These are phyloP conservation scores for Gonatopus flavifemur DNA, from an alignment of 1,140 invertebrate genomes.

Conservation along the genomic window DNA sequence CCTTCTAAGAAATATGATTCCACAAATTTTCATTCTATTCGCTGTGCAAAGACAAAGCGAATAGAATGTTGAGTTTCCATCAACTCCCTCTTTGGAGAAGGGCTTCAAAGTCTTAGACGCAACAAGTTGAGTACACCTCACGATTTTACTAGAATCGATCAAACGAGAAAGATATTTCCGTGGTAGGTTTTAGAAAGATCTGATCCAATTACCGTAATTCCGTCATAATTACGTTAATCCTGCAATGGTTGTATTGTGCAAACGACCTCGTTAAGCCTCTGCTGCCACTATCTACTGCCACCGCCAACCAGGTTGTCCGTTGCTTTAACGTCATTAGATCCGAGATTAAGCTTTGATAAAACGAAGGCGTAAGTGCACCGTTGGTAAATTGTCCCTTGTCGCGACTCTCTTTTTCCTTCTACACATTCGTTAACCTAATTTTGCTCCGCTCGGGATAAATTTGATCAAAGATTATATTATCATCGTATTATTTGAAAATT, in stretches of 20 bases:
- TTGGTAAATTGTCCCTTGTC: constrained; percentile 2
- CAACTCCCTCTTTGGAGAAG: not conserved
- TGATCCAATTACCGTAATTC: constrained; percentile 1
- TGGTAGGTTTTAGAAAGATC: not conserved
- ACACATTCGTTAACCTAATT: too few species aligned
- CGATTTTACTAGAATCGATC: too few species aligned
- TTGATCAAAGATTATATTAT: too few species aligned
- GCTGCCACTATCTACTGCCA: too few species aligned
- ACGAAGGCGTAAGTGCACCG: constrained; percentile 13
- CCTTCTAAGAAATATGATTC: too few species aligned
- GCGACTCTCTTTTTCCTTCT: too few species aligned
- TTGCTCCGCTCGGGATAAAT: too few species aligned
- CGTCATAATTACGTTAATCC: constrained; percentile 24
- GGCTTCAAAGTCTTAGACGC: not conserved
- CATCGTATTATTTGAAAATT: too few species aligned
- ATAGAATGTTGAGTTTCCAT: not conserved
- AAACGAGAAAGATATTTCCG: constrained; percentile 9
- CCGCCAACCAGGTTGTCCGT: not conserved
- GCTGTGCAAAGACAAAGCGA: too few species aligned
- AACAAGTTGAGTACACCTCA: constrained; percentile 16
- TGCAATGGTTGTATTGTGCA: constrained; percentile 6
- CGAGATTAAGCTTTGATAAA: constrained; percentile 25
- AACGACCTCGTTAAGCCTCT: constrained; percentile 29
- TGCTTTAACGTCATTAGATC: constrained; percentile 7
- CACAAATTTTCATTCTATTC: too few species aligned